Percentiles rank a stretch among this genome's conserved stretches.
These are phyloP conservation scores for Muscicapa adusta DNA, from an alignment of 2,113 vertebrate genomes.

Conservation along the genomic window DNA sequence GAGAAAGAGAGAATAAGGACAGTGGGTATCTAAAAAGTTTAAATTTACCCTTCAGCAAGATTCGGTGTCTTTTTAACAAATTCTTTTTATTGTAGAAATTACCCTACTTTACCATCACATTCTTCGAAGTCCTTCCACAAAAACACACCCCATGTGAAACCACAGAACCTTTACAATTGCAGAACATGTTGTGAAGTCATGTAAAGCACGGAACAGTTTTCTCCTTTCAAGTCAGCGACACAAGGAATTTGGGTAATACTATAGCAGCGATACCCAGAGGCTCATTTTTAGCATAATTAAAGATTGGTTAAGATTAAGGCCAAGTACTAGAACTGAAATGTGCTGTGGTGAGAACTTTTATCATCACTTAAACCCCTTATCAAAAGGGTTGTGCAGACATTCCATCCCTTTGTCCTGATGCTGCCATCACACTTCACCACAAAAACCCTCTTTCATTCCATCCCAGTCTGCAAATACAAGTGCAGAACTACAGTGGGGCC, in stretches of 20 bases:
- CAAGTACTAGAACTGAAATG: neutral
- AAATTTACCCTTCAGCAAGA: neutral
- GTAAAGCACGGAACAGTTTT: neutral
- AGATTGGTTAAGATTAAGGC: neutral
- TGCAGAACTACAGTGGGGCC: neutral
- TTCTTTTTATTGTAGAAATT: neutral
- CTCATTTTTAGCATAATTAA: neutral
- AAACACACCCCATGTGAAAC: neutral
- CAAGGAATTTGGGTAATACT: neutral
- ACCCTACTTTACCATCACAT: neutral
- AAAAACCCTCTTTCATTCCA: neutral
- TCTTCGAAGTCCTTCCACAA: neutral
- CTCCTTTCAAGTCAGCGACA: neutral
- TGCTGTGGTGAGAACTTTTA: neutral
- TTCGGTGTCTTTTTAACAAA: neutral
- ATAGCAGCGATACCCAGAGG: neutral
- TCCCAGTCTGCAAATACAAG: neutral
- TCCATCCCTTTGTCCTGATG: neutral
- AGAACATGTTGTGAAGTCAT: neutral
- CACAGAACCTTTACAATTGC: rapidly evolving
- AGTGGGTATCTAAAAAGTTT: neutral
- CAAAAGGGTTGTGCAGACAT: neutral
- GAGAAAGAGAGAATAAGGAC: neutral
- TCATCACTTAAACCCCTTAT: neutral
- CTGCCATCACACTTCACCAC: neutral